Evolutionary conservation across 2,113 vertebrate genomes (phyloP).

Genomic region (Macrotis lagotis): DNA sequence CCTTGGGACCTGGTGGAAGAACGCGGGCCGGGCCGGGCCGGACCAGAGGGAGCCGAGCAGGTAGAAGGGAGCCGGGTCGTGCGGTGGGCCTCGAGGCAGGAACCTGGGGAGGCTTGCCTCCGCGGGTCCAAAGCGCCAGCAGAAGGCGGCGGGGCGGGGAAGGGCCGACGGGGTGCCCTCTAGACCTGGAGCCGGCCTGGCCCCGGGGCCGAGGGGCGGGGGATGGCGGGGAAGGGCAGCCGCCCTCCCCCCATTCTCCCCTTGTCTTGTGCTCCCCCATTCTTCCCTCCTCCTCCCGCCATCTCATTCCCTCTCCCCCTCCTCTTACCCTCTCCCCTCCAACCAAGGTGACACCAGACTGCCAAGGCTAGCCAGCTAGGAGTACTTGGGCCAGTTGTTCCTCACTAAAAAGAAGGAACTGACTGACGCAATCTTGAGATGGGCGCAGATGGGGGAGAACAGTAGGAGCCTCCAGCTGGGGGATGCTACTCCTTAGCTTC

Average conservation of each 20-base stretch:
- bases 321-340: background rate
- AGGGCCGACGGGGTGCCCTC: slow-evolving; percentile 46
- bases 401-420: background rate
- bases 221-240: background rate
- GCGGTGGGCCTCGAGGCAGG: slow-evolving; percentile 4
- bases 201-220: background rate
- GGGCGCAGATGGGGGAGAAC: background rate
- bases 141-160: slow-evolving; percentile 19
- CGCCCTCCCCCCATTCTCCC: background rate
- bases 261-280: too few species aligned
- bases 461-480: background rate
- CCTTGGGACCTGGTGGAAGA: background rate
- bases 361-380: too few species aligned
- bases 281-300: background rate
- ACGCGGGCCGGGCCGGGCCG: slow-evolving; percentile 4
- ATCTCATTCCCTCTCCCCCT: background rate
- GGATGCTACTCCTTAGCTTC: background rate
- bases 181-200: background rate
- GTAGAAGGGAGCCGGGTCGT: slow-evolving; percentile 47
- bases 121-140: too few species aligned
- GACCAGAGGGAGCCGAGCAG: slow-evolving; percentile 51
- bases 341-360: too few species aligned
- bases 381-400: too few species aligned
- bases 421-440: background rate
- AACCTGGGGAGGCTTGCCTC: slow-evolving; percentile 4